These are phyloP conservation scores for Ruditapes philippinarum DNA, from an alignment of 1,140 invertebrate species.

Conservation along the genomic window DNA sequence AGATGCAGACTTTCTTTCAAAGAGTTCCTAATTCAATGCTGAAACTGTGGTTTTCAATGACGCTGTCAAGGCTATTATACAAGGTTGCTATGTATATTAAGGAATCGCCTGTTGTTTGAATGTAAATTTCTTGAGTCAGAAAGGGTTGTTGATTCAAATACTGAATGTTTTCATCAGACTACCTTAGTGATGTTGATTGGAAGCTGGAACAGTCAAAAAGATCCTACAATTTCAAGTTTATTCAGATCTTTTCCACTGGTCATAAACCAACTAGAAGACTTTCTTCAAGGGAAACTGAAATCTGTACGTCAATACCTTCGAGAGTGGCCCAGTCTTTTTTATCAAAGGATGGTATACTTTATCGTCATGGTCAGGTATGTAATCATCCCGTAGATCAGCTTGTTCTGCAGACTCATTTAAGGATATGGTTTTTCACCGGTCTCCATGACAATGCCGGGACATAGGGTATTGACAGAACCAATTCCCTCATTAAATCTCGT, in stretches of 20 bases:
- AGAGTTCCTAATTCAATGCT: constrained; percentile 12
- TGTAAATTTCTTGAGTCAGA: not conserved
- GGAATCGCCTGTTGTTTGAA: not conserved
- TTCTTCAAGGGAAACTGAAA: not conserved
- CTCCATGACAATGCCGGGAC: constrained; percentile 2
- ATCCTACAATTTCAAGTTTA: not conserved
- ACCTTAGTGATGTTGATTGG: too few relatives aligned
- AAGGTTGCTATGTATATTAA: too few relatives aligned
- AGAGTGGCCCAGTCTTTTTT: constrained; percentile 4
- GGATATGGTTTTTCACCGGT: not conserved
- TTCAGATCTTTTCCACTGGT: not conserved
- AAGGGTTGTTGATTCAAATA: not conserved
- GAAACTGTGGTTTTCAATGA: not conserved
- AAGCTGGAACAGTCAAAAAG: too few relatives aligned
- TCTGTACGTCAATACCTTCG: not conserved
- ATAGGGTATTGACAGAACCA: not conserved
- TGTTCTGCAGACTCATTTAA: not conserved
- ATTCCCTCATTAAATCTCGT: too few relatives aligned
- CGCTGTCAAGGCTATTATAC: too few relatives aligned
- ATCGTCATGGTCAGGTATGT: too few relatives aligned
- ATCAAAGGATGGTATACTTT: not conserved
- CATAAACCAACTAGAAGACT: constrained; percentile 32
- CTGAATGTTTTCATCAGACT: too few relatives aligned
- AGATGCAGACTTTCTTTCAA: too few relatives aligned
- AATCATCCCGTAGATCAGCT: too few relatives aligned